Conservation (phyloP, 2,113 vertebrate genomes). For the Trichechus manatus region DNA sequence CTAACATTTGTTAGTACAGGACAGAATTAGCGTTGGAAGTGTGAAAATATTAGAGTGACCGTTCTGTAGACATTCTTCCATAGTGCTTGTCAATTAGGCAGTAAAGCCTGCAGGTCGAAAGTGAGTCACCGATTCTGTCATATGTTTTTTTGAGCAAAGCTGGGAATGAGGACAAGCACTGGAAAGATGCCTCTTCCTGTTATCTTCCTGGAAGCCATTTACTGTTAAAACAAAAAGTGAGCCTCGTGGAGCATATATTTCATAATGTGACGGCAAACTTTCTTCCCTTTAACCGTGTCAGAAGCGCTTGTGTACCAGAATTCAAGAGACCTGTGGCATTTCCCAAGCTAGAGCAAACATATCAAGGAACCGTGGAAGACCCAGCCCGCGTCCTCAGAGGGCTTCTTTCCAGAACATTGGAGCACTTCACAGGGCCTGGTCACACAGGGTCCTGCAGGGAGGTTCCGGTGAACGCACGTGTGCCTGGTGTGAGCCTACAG, state of each 20-base stretch:
- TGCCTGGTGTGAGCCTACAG: fast-evolving
- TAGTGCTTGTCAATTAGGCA: conserved; percentile 29
- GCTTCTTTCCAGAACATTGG: neutral
- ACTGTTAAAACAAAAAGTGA: neutral
- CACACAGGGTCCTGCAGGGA: fast-evolving
- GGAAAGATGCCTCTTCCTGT: neutral
- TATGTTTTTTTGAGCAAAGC: neutral
- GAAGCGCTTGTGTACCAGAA: neutral
- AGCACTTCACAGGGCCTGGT: neutral
- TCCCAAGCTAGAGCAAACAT: neutral
- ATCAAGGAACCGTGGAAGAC: neutral
- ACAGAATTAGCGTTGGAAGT: neutral
- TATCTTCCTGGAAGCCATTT: conserved; percentile 21
- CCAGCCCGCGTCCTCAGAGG: neutral
- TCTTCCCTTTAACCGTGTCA: neutral
- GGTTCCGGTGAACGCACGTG: fast-evolving
- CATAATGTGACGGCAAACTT: neutral
- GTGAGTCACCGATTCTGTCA: neutral
- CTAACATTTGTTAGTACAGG: conserved; percentile 19
- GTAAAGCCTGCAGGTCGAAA: conserved; percentile 12
- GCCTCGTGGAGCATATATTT: neutral
- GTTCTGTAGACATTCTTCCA: conserved; percentile 19
- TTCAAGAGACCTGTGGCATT: neutral
- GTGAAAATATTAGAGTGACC: neutral
- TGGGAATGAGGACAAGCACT: neutral